Percentiles rank a stretch among this genome's conserved stretches.
Evolutionary conservation across 2,113 vertebrate species (phyloP).

Genomic region (Tupaia chinensis): DNA sequence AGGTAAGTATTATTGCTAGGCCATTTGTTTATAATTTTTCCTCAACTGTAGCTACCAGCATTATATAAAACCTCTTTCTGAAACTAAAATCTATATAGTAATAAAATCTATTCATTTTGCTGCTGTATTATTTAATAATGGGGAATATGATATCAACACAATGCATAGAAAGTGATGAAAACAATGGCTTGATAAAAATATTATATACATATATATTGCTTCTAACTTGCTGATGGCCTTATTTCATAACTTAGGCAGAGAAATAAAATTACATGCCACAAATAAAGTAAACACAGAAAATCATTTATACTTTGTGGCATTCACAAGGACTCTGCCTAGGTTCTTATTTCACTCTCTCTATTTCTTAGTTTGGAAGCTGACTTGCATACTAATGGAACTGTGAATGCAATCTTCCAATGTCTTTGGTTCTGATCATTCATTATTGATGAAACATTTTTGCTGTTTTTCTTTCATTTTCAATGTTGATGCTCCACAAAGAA

Average conservation of each 20-base stretch:
- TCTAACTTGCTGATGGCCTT: conserved; percentile 59
- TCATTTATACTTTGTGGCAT: conserved; percentile 52
- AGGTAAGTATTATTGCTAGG: not conserved
- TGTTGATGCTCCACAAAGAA: conserved; percentile 59
- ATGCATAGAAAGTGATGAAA: conserved; percentile 35
- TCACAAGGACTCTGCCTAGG: conserved; percentile 52
- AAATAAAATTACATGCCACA: conserved; percentile 68
- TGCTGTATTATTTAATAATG: conserved; percentile 63
- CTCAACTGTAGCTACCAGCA: not conserved
- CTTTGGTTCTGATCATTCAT: conserved; percentile 63
- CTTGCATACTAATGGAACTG: conserved; percentile 46
- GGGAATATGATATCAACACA: not conserved
- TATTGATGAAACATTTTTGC: conserved; percentile 63
- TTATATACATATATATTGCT: not conserved
- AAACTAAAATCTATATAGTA: conserved; percentile 18
- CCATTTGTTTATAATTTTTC: not conserved
- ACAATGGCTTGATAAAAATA: conserved; percentile 58
- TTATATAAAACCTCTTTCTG: not conserved
- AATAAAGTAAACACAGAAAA: conserved; percentile 67
- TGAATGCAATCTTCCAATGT: not conserved
- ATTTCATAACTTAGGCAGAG: conserved; percentile 67
- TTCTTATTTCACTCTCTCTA: conserved; percentile 61
- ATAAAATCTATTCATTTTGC: conserved; percentile 45
- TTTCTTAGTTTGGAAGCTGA: conserved; percentile 57
- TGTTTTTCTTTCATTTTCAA: conserved; percentile 66